A percentile compares a stretch with the other conserved stretches of the same genome.
Evolutionary conservation across 2,888 invertebrate genomes (phyloP).

Genomic region (Heliconius charithonia): DNA sequence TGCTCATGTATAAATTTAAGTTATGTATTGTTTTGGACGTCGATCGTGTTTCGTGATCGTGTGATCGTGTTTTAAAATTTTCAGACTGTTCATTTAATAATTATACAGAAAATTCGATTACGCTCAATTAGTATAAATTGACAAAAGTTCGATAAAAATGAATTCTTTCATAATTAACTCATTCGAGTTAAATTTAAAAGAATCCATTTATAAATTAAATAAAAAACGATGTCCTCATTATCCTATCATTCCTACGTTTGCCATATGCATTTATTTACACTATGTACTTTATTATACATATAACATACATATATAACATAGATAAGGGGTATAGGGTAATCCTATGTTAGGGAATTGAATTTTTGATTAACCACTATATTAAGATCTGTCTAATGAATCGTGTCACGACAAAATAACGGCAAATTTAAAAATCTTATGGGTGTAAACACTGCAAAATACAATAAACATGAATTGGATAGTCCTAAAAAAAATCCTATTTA

Average conservation of each 20-base stretch:
- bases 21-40: conserved; percentile 32
- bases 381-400: not conserved
- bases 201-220: not conserved
- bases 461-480: not conserved
- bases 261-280: conserved; percentile 78
- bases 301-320: conserved; percentile 51
- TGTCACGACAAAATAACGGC: not conserved
- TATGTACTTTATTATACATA: conserved; percentile 49
- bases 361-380: conserved; percentile 58
- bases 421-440: not conserved
- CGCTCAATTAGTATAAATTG: conserved; percentile 14
- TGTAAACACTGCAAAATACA: not conserved
- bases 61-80: conserved; percentile 31
- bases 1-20: conserved; percentile 50
- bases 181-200: too few species aligned
- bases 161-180: not conserved
- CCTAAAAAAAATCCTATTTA: too few species aligned
- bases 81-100: not conserved
- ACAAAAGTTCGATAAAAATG: not conserved
- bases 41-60: conserved; percentile 39
- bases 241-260: conserved; percentile 68
- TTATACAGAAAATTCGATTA: not conserved
- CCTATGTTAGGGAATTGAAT: conserved; percentile 74
- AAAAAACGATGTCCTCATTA: conserved; percentile 36
- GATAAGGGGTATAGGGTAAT: conserved; percentile 71